Percentiles rank a stretch among this genome's conserved stretches.
Conservation (phyloP, 2,797 vertebrate genomes). For the Urosaurus nigricauda region DNA sequence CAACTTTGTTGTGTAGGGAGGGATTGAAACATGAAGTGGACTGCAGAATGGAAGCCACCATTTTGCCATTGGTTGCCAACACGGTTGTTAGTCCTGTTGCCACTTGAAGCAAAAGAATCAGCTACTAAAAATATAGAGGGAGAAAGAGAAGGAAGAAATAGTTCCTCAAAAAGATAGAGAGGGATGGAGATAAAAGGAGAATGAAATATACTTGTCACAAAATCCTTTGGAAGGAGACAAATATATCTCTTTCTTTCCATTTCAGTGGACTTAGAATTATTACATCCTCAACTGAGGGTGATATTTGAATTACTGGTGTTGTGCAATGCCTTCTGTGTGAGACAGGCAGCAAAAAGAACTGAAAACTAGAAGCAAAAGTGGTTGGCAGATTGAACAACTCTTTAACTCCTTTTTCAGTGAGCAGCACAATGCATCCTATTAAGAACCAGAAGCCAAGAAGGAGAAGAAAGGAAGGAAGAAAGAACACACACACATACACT, state of each 20-base stretch:
- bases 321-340: too few relatives aligned
- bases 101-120: background rate
- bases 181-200: background rate
- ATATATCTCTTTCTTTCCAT: rapidly evolving
- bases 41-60: too few relatives aligned
- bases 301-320: background rate
- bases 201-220: background rate
- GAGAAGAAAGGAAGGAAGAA: too few relatives aligned
- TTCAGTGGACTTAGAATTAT: background rate
- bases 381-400: background rate
- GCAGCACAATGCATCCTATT: background rate
- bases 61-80: too few relatives aligned
- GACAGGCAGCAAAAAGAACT: background rate
- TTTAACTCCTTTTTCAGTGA: background rate
- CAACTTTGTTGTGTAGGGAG: too few relatives aligned
- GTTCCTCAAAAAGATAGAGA: background rate
- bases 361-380: background rate
- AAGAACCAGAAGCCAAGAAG: background rate
- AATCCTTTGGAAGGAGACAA: background rate
- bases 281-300: rapidly evolving
- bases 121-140: background rate
- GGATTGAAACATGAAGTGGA: too few relatives aligned
- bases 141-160: background rate
- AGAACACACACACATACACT: background rate
- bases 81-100: background rate